phyloP scores from a whole-genome alignment of 2,113 vertebrate genomes.

The Pelecanoides urinatrix region DNA sequence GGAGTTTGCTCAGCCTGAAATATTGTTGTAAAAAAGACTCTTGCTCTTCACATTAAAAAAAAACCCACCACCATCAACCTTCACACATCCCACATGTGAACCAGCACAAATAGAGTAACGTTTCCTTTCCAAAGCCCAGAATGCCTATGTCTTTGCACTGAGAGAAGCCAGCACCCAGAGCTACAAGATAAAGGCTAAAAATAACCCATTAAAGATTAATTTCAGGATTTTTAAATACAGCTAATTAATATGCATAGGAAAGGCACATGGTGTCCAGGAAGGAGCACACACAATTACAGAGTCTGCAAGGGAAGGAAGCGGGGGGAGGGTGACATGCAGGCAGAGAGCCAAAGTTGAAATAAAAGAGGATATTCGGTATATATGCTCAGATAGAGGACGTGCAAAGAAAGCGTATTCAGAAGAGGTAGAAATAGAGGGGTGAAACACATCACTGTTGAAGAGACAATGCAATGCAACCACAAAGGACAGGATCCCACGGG shows the following conservation, averaged over 20 bases:
- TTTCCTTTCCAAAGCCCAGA: conserved; percentile 10
- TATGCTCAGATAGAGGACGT: not conserved
- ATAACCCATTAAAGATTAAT: conserved; percentile 36
- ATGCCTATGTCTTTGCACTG: not conserved
- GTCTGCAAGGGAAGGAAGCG: not conserved
- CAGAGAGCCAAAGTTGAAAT: not conserved
- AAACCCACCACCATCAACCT: not conserved
- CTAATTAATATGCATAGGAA: conserved; percentile 25
- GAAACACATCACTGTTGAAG: not conserved
- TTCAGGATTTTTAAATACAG: conserved; percentile 21
- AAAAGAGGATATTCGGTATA: not conserved
- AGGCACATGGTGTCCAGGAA: not conserved
- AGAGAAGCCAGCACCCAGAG: not conserved
- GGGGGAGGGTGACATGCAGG: not conserved
- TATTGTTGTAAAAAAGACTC: not conserved
- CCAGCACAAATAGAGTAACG: not conserved
- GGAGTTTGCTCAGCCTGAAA: not conserved
- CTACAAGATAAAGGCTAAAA: conserved; percentile 35
- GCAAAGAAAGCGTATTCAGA: not conserved
- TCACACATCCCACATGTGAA: not conserved
- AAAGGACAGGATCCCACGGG: not conserved
- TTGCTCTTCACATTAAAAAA: not conserved
- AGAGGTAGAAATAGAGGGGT: not conserved
- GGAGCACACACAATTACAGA: not conserved
- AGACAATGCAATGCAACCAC: not conserved